A percentile compares a stretch with the other conserved stretches of the same genome.
Evolutionary conservation across 1,140 invertebrate genomes (phyloP).

Genomic region (Musca domestica): DNA sequence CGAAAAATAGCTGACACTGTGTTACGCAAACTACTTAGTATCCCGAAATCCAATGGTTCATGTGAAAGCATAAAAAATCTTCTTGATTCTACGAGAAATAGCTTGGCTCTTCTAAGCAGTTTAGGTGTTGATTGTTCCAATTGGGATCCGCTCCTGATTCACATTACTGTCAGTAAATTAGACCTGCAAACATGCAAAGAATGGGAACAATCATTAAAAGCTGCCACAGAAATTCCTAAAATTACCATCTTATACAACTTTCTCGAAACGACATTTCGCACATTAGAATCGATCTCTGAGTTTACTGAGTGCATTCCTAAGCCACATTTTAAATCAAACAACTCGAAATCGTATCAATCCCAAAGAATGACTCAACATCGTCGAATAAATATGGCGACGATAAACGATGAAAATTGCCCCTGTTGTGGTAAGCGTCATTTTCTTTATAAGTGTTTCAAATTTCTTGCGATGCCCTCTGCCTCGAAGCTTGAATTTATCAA

Average conservation of each 20-base stretch:
- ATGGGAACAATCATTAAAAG: too few species aligned
- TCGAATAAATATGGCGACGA: not conserved
- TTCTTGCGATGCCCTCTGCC: not conserved
- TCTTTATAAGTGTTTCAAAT: slow-evolving; percentile 1
- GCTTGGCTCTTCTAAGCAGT: not conserved
- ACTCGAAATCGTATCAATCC: not conserved
- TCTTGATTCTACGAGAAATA: not conserved
- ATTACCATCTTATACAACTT: not conserved
- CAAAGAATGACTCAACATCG: not conserved
- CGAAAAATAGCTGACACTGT: not conserved
- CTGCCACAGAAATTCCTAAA: not conserved
- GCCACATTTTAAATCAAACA: not conserved
- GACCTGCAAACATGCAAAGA: too few species aligned
- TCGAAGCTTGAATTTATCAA: too few species aligned
- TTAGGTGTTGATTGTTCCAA: not conserved
- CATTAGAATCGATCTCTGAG: not conserved
- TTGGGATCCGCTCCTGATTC: not conserved
- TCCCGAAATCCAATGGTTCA: not conserved
- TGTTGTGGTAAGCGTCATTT: not conserved
- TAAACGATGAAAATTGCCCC: too few species aligned
- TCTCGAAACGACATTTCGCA: not conserved
- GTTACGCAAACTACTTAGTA: not conserved
- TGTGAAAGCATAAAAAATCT: not conserved
- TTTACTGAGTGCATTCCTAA: too few species aligned
- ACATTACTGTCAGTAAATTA: not conserved